Evolutionary conservation across 2,113 vertebrate genomes (phyloP).

Genomic region (Oreocharis arfaki): DNA sequence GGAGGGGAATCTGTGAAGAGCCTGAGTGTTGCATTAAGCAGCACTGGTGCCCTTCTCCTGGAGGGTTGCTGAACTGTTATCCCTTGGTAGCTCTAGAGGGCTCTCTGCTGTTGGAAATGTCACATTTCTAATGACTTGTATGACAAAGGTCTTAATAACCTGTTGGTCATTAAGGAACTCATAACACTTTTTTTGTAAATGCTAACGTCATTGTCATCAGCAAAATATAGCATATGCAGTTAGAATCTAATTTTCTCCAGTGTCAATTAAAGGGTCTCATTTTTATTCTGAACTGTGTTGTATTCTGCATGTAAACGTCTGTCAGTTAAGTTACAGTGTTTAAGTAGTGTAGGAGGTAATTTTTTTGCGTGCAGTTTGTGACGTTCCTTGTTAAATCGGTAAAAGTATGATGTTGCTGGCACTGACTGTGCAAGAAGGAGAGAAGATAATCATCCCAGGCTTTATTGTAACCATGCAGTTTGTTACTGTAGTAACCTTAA

Average conservation of each 20-base stretch:
- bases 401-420: not conserved
- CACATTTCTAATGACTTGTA: not conserved
- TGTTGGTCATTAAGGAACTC: constrained; percentile 11
- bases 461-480: not conserved
- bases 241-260: constrained; percentile 5
- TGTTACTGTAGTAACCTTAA: not conserved
- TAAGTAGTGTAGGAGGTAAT: not conserved
- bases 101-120: constrained; percentile 61
- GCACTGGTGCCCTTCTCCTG: not conserved
- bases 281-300: not conserved
- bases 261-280: not conserved
- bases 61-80: constrained; percentile 17
- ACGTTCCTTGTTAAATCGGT: not conserved
- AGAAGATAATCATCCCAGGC: not conserved
- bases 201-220: not conserved
- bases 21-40: not conserved
- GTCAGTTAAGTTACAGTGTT: not conserved
- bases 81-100: constrained; percentile 50
- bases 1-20: not conserved
- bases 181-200: not conserved
- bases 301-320: not conserved
- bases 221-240: constrained; percentile 12
- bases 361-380: not conserved
- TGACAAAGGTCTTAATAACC: constrained; percentile 1
- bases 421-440: not conserved